Base-by-base conservation (phyloP, 2,113 vertebrate species). In the Poecile atricapillus region DNA sequence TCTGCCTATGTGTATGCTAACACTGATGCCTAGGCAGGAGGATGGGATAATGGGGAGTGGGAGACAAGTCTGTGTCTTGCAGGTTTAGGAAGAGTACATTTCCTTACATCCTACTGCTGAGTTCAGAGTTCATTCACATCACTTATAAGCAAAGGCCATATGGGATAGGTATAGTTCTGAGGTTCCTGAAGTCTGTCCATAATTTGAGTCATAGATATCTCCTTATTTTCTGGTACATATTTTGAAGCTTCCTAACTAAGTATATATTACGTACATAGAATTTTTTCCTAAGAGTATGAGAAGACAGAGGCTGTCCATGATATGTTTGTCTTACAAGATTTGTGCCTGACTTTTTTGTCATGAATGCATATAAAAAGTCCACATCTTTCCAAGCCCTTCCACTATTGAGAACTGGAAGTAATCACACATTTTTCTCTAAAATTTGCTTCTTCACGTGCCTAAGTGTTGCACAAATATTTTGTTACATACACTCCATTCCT, bases 401-500 rank as follows among this genome's bases (percentile, higher is more conserved):
- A 37, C 44, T 87, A n/a, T 35, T 69, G 59, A 73, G 67, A 93
- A 67, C 55, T 69, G 75, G 49, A 94, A 69, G 46, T 53, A 79
- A 56, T 76, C 50, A 83, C 23, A 77, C 6, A 63, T 77, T 95
- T 94, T 87, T 89, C 82, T 70, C 46, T 79, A 80, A 85, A 90
- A 91, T 85, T 80, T 90, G 27, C 68, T 70, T 83, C 74, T 77
- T 93, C 62, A 82, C 30, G 39, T 87, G 35, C 27, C 15, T 55
- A 79, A 87, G 49, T 50, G 19, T 95, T 83, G 65, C 62, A 80
- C 41, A 93, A 79, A 80, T 91, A 82, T 82, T 92, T 79, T 87
- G 15, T 76, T 85, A 73, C 28, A 33, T 69, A 39, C n/a, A 58
- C 65, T 76, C 8, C 33, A 43, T 73, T 89, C 35, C n/a, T 39